Evolutionary conservation across 2,797 vertebrate species (phyloP).

Genomic region (Thalassophryne amazonica): DNA sequence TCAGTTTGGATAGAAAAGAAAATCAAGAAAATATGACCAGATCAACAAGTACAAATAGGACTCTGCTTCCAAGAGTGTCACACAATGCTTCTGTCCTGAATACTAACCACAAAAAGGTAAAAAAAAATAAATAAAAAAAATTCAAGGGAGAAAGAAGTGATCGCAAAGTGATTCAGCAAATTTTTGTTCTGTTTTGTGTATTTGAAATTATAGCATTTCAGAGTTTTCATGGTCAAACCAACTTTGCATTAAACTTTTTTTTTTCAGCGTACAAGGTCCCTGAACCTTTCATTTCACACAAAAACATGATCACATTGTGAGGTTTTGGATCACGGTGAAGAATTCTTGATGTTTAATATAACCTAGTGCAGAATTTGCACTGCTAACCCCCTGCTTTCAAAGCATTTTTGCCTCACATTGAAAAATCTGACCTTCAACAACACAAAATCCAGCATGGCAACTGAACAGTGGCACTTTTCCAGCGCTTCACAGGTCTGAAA

Average conservation of each 20-base stretch:
- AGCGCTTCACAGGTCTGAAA: conserved; percentile 1
- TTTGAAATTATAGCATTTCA: background rate
- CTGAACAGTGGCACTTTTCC: background rate
- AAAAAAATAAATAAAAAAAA: too few species aligned
- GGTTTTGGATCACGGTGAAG: conserved; percentile 5
- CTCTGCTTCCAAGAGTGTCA: too few species aligned
- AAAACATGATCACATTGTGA: background rate
- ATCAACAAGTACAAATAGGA: too few species aligned
- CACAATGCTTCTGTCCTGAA: too few species aligned
- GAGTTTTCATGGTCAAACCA: background rate
- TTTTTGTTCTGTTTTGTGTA: background rate
- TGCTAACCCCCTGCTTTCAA: background rate
- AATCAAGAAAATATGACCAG: too few species aligned
- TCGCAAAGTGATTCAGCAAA: background rate
- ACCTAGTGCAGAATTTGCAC: background rate
- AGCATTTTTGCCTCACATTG: background rate
- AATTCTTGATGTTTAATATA: background rate
- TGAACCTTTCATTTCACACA: background rate
- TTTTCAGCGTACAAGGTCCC: background rate
- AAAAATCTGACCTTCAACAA: conserved; percentile 11
- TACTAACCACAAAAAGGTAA: too few species aligned
- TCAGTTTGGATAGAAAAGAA: too few species aligned
- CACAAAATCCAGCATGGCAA: background rate
- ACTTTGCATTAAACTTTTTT: conserved; percentile 1
- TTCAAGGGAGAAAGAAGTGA: background rate